Conservation (phyloP, 2,797 vertebrate species). For the Coendou prehensilis region DNA sequence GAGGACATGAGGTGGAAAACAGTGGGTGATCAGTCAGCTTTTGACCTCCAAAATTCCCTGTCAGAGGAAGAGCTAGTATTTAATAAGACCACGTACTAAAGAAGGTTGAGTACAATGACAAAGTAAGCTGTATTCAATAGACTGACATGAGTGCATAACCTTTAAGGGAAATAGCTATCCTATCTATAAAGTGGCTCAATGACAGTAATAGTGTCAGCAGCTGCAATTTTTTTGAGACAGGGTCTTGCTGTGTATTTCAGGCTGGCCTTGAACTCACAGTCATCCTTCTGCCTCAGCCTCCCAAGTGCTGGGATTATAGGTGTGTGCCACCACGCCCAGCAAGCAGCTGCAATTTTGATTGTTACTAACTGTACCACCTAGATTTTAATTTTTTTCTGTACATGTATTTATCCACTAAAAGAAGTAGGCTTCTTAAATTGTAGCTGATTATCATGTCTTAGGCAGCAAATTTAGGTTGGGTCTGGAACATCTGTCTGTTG, state of each 20-base stretch:
- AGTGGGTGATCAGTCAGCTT: background rate
- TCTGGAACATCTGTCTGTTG: slow-evolving; percentile 21
- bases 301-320: background rate
- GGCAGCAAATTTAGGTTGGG: background rate
- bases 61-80: background rate
- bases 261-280: background rate
- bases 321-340: background rate
- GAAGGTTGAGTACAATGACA: background rate
- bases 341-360: slow-evolving; percentile 16
- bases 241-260: background rate
- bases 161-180: background rate
- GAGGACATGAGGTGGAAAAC: background rate
- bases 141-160: background rate
- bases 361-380: background rate
- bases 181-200: background rate
- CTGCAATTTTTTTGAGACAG: background rate
- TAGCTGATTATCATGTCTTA: background rate
- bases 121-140: background rate
- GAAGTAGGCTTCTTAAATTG: background rate
- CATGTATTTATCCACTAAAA: background rate
- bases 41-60: background rate
- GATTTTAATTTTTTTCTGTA: background rate
- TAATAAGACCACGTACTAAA: background rate
- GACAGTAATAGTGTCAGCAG: background rate
- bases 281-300: background rate